Evolutionary conservation across 2,113 vertebrate species (phyloP).

Genomic region (Larimichthys polyactis): DNA sequence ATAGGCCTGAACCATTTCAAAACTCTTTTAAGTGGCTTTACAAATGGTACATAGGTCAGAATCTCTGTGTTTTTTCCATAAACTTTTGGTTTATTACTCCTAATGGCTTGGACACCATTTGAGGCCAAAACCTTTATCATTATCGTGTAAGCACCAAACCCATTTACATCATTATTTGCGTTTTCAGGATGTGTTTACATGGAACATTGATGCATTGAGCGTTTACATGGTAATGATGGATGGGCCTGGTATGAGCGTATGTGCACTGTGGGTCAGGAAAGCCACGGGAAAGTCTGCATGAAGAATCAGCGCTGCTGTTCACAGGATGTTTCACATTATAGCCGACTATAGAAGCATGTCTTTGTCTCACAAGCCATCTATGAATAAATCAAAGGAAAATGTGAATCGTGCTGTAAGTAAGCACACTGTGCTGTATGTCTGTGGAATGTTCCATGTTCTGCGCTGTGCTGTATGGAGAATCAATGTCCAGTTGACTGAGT

Average conservation of each 20-base stretch:
- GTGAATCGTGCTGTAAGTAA: slow-evolving; percentile 45
- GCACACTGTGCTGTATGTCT: slow-evolving; percentile 20
- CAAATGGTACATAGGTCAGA: slow-evolving; percentile 33
- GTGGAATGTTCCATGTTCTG: slow-evolving; percentile 59
- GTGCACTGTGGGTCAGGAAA: slow-evolving; percentile 30
- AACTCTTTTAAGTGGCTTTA: slow-evolving; percentile 43
- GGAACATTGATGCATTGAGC: background rate
- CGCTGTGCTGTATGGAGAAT: slow-evolving; percentile 21
- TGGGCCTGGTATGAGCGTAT: slow-evolving; percentile 9
- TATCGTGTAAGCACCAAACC: background rate
- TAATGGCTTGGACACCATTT: slow-evolving; percentile 21
- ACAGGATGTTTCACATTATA: slow-evolving; percentile 61
- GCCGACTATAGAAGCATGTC: slow-evolving; percentile 56
- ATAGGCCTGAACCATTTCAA: slow-evolving; percentile 9
- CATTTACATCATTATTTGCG: background rate
- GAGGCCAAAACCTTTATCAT: background rate
- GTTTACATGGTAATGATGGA: background rate
- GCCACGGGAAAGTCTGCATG: slow-evolving; percentile 53
- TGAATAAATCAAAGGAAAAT: slow-evolving; percentile 64
- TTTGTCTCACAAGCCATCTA: slow-evolving; percentile 58
- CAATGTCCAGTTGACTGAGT: slow-evolving; percentile 45
- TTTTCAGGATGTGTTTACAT: slow-evolving; percentile 22
- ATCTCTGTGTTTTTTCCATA: slow-evolving; percentile 10
- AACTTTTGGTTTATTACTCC: slow-evolving; percentile 10
- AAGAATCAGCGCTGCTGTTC: slow-evolving; percentile 55